These are phyloP conservation scores for Cantharis lateralis DNA, from an alignment of 2,888 invertebrate species.

Conservation along the genomic window DNA sequence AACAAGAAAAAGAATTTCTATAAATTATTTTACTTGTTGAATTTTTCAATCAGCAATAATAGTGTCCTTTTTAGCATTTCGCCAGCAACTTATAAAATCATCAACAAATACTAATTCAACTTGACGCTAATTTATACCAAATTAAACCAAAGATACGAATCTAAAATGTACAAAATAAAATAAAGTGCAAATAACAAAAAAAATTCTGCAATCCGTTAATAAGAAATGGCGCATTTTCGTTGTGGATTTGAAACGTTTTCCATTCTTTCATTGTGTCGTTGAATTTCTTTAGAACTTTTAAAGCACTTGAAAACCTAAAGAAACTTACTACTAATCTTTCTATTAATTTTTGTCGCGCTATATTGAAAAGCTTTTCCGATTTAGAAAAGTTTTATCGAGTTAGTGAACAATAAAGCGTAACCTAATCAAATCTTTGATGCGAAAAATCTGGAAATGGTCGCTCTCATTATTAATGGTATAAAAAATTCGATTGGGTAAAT, in stretches of 20 bases:
- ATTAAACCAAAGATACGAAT: too few species aligned
- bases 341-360: slow-evolving; percentile 17
- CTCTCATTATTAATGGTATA: slow-evolving; percentile 15
- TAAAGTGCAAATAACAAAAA: not conserved
- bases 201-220: not conserved
- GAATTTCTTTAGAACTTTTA: slow-evolving; percentile 15
- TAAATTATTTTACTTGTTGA: too few species aligned
- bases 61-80: too few species aligned
- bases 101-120: too few species aligned
- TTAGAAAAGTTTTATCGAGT: slow-evolving; percentile 19
- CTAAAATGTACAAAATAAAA: not conserved
- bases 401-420: slow-evolving; percentile 30
- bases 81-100: too few species aligned
- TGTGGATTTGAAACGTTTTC: slow-evolving; percentile 7
- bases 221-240: slow-evolving; percentile 1
- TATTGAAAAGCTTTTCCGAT: slow-evolving; percentile 24
- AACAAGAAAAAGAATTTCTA: too few species aligned
- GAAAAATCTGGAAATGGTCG: slow-evolving; percentile 31
- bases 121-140: too few species aligned
- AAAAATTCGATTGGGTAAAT: not conserved
- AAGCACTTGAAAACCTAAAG: slow-evolving; percentile 7
- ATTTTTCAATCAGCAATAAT: too few species aligned
- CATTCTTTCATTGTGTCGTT: slow-evolving; percentile 14
- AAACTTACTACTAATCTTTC: slow-evolving; percentile 16
- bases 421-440: slow-evolving; percentile 31